Evolutionary conservation across 2,797 vertebrate species (phyloP).

Genomic region (Huso huso): DNA sequence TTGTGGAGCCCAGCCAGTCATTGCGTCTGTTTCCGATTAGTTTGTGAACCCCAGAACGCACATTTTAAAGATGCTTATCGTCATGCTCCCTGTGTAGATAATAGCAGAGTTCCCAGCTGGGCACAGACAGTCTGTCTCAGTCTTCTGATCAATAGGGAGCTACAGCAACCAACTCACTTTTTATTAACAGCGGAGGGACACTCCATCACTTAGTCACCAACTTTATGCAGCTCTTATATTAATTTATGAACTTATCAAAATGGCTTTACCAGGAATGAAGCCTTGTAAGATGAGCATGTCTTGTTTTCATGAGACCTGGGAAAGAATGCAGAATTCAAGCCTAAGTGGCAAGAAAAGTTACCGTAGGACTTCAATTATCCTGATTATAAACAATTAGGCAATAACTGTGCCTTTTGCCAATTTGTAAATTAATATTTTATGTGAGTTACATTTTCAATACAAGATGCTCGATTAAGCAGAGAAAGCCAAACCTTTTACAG

Average conservation of each 20-base stretch:
- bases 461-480: too few species aligned
- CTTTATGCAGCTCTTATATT: slow-evolving; percentile 10
- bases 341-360: too few species aligned
- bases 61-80: slow-evolving; percentile 66
- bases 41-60: slow-evolving; percentile 6
- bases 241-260: slow-evolving; percentile 21
- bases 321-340: too few species aligned
- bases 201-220: slow-evolving; percentile 22
- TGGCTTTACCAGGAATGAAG: not conserved
- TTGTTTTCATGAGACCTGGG: too few species aligned
- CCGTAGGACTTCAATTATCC: too few species aligned
- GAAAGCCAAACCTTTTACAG: too few species aligned
- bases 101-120: slow-evolving; percentile 68
- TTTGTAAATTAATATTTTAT: too few species aligned
- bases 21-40: not conserved
- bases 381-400: too few species aligned
- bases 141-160: slow-evolving; percentile 36
- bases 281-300: too few species aligned
- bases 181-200: slow-evolving; percentile 22
- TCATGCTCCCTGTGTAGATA: slow-evolving; percentile 66
- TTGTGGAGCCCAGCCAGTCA: slow-evolving; percentile 4
- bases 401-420: too few species aligned
- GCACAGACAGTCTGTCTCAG: slow-evolving; percentile 68
- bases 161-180: slow-evolving; percentile 22
- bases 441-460: too few species aligned